Conservation (phyloP, 2,888 invertebrate species). For the Chaitophorus viminalis region DNA sequence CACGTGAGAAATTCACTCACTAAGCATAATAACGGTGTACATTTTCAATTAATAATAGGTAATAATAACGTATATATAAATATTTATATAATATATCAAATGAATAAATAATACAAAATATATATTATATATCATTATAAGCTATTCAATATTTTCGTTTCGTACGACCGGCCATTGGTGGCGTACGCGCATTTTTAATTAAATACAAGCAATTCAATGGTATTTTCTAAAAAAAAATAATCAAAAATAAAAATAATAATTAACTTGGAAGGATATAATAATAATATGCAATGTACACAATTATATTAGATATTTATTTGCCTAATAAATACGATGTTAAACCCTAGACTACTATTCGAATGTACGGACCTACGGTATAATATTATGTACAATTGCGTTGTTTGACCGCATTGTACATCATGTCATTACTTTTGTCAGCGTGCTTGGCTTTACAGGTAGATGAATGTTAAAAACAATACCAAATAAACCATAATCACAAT, state of each 20-base stretch:
- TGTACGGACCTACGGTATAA: constrained; percentile 33
- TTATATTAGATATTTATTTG: constrained; percentile 18
- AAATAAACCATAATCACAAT: constrained; percentile 7
- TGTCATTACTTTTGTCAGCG: constrained; percentile 41
- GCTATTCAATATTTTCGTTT: constrained; percentile 9
- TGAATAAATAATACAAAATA: neutral
- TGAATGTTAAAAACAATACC: constrained; percentile 4
- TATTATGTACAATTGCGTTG: constrained; percentile 40
- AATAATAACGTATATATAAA: constrained; percentile 19
- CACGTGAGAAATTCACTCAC: constrained; percentile 42
- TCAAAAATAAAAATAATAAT: neutral
- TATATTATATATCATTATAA: neutral
- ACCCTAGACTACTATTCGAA: constrained; percentile 35
- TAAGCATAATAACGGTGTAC: constrained; percentile 30
- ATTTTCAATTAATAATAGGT: constrained; percentile 29
- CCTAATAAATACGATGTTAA: constrained; percentile 36
- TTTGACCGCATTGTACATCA: constrained; percentile 39
- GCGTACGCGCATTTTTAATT: neutral
- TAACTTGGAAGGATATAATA: constrained; percentile 23
- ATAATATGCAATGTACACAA: constrained; percentile 55
- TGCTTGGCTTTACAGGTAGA: constrained; percentile 59
- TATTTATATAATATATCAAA: too few species aligned
- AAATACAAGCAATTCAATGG: constrained; percentile 35
- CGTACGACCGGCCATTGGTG: constrained; percentile 15
- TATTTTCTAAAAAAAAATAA: constrained; percentile 20